phyloP scores from a whole-genome alignment of 1,140 invertebrate species.

The Akabosia matsudoensis region DNA sequence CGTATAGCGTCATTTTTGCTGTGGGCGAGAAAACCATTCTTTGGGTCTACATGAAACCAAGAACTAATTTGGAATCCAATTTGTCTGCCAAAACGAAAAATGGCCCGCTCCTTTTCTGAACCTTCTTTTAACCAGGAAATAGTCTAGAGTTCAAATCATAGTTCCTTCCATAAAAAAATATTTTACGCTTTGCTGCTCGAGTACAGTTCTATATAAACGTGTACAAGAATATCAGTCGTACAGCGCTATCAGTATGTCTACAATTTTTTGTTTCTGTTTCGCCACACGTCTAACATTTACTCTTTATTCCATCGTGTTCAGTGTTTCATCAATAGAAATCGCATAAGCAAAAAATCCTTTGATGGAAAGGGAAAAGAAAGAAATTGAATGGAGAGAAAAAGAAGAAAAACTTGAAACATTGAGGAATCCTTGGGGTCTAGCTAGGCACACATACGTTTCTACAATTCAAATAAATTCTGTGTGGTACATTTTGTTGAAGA shows the following conservation, averaged over 20 bases:
- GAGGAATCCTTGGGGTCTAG: not conserved
- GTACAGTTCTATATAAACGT: not conserved
- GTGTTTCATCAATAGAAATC: not conserved
- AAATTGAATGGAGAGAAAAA: not conserved
- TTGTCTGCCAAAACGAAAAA: no score
- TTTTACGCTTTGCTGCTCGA: not conserved
- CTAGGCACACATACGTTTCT: not conserved
- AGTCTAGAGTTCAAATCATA: no score
- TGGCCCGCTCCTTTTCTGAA: no score
- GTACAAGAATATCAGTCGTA: not conserved
- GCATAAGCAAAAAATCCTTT: not conserved
- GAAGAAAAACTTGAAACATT: not conserved
- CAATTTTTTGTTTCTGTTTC: not conserved
- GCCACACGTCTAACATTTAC: not conserved
- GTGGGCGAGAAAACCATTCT: no score
- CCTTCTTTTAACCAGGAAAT: no score
- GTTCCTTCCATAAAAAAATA: no score
- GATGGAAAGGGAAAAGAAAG: not conserved
- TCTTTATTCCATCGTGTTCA: not conserved
- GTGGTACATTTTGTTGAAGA: no score
- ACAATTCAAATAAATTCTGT: no score
- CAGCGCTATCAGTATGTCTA: not conserved
- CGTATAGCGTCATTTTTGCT: no score
- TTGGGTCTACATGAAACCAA: no score
- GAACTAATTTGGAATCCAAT: no score